These are phyloP conservation scores for Whitmania pigra DNA, from an alignment of 1,140 invertebrate species.

Conservation along the genomic window DNA sequence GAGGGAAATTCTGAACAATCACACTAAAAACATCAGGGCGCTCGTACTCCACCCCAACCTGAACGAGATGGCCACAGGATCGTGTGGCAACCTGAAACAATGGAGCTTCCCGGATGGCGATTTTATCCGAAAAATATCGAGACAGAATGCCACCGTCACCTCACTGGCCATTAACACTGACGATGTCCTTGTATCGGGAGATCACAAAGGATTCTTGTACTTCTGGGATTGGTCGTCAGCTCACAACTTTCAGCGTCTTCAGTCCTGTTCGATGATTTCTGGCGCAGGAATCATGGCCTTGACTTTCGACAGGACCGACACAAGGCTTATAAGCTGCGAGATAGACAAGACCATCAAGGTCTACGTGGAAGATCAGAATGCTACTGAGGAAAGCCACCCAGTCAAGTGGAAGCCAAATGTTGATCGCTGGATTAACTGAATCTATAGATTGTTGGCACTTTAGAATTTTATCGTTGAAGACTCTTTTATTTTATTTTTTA, in stretches of 20 bases:
- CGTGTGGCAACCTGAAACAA: slow-evolving; percentile 96
- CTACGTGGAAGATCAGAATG: slow-evolving; percentile 91
- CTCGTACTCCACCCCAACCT: slow-evolving; percentile 78
- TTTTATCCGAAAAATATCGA: slow-evolving; percentile 91
- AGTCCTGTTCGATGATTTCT: slow-evolving; percentile 90
- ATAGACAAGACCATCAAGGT: slow-evolving; percentile 99
- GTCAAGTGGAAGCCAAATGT: slow-evolving; percentile 88
- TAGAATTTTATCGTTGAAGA: too few species aligned
- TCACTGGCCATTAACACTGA: slow-evolving; percentile 83
- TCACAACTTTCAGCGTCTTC: slow-evolving; percentile 87
- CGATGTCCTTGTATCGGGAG: slow-evolving; percentile 89
- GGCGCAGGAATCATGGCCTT: slow-evolving; percentile 94
- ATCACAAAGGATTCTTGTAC: slow-evolving; percentile 94
- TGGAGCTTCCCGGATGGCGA: slow-evolving; percentile 97
- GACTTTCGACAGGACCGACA: slow-evolving; percentile 83
- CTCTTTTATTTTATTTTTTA: background rate
- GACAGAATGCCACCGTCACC: slow-evolving; percentile 95
- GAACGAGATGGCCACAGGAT: slow-evolving; percentile 93
- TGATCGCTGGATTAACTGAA: too few species aligned
- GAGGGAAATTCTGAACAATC: slow-evolving; percentile 86
- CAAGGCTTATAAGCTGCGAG: slow-evolving; percentile 84
- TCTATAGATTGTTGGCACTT: too few species aligned
- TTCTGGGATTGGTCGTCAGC: slow-evolving; percentile 99
- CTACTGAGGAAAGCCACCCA: slow-evolving; percentile 89
- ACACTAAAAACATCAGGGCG: slow-evolving; percentile 93